These are phyloP conservation scores for Heliothis subflexa DNA, from an alignment of 1,140 invertebrate species.

Conservation along the genomic window DNA sequence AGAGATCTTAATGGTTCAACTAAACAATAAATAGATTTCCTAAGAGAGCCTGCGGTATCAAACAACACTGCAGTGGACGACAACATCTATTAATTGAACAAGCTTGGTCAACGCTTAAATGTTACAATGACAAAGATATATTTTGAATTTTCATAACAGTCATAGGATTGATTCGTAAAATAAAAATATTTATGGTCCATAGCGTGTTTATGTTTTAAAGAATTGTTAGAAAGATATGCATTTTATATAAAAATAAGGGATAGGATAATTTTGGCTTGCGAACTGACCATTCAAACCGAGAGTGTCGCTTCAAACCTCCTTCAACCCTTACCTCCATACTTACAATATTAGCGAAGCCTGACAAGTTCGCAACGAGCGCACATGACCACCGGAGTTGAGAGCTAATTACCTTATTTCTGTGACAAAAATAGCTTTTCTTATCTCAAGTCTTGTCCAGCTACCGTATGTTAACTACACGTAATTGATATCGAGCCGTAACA, in stretches of 20 bases:
- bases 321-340: neutral
- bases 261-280: slow-evolving; percentile 40
- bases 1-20: slow-evolving; percentile 37
- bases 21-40: slow-evolving; percentile 33
- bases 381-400: slow-evolving; percentile 77
- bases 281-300: slow-evolving; percentile 30
- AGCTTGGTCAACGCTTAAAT: slow-evolving; percentile 47
- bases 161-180: slow-evolving; percentile 52
- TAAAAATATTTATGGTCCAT: slow-evolving; percentile 57
- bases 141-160: slow-evolving; percentile 31
- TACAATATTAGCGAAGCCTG: slow-evolving; percentile 8
- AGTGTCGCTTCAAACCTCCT: neutral
- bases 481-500: slow-evolving; percentile 79
- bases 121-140: slow-evolving; percentile 30
- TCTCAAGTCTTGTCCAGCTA: slow-evolving; percentile 65
- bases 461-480: slow-evolving; percentile 72
- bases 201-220: slow-evolving; percentile 18
- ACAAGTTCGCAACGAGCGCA: slow-evolving; percentile 46
- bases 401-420: slow-evolving; percentile 74
- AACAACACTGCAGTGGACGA: neutral
- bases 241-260: slow-evolving; percentile 48
- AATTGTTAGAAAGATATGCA: slow-evolving; percentile 44
- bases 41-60: slow-evolving; percentile 29
- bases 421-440: slow-evolving; percentile 83
- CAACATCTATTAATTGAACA: slow-evolving; percentile 46